Conservation (phyloP, 1,140 invertebrate species). For the Bradysia coprophila region DNA sequence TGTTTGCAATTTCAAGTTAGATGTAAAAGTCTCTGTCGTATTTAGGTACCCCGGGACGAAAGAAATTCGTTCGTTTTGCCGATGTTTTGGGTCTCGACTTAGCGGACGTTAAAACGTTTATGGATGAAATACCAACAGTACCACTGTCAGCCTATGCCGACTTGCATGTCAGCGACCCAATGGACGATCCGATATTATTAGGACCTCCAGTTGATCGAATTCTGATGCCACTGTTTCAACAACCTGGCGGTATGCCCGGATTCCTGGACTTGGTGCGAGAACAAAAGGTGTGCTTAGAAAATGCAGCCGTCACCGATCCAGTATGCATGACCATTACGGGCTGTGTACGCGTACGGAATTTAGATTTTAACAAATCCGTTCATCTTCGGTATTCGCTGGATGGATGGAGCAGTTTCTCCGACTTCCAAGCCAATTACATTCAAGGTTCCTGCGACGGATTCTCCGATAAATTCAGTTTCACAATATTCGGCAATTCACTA, state of each 20-base stretch:
- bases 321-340: slow-evolving; percentile 62
- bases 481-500: slow-evolving; percentile 50
- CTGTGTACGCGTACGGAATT: slow-evolving; percentile 69
- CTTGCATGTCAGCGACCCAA: slow-evolving; percentile 27
- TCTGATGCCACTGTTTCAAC: slow-evolving; percentile 60
- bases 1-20: no score
- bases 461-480: slow-evolving; percentile 74
- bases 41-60: slow-evolving; percentile 67
- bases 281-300: slow-evolving; percentile 67
- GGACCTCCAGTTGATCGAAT: slow-evolving; percentile 30
- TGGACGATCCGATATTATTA: slow-evolving; percentile 23
- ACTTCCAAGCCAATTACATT: slow-evolving; percentile 67
- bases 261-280: slow-evolving; percentile 61
- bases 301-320: slow-evolving; percentile 50
- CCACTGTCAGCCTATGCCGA: slow-evolving; percentile 70
- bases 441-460: slow-evolving; percentile 80
- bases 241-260: slow-evolving; percentile 51
- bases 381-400: slow-evolving; percentile 72
- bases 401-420: slow-evolving; percentile 65
- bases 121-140: slow-evolving; percentile 75
- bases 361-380: slow-evolving; percentile 83
- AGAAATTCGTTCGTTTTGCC: slow-evolving; percentile 90
- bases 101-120: slow-evolving; percentile 73
- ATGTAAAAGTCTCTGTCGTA: no score
- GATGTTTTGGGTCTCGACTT: slow-evolving; percentile 86